Evolutionary conservation across 2,888 invertebrate genomes (phyloP), one percentile per base, ranked within the genome.

Genomic region (Papilio protenor): DNA sequence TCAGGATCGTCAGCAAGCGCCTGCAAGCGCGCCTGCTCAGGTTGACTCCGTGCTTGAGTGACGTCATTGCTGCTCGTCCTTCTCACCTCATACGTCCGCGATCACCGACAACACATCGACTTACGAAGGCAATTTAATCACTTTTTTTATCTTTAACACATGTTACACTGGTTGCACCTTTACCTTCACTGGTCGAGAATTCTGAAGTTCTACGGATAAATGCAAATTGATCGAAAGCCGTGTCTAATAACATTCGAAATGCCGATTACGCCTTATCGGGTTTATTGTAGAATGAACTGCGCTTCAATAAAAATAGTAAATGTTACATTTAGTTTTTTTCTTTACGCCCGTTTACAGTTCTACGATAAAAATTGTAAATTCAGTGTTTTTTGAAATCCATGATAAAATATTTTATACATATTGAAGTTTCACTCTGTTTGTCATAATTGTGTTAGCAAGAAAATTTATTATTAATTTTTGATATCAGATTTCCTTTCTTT

Each of bases 1-100:
- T 73, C 61, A 84, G 71, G 40, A 83, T 74, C 70, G 80, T 75
- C 47, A 82, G 55, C n/a, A 83, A 83, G 82, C 88, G 91, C 96
- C 96, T 96, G 94, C 96, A 96, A 80, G 96, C 96, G 83, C 96
- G 95, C 83, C 96, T 92, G 84, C 96, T 96, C 86, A 96, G 91
- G 90, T 96, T 96, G 86, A 96, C 96, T 87, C 96, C 96, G 90
- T 96, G 96, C 90, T 95, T 94, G 87, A 96, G 89, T 80, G 96
- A 94, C 88, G 95, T 95, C 96, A 95, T 95, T 71, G 52, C 80
- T 82, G 77, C n/a, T 14, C 11, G n/a, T 11, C 27, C 80, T 76
- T 81, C 82, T 81, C 83, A 85, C 82, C 83, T 79, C 85, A 86
- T 82, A 77, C 80, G 83, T 81, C 45, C 82, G 81, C 80, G 84